Evolutionary conservation across 2,797 vertebrate species (phyloP).

Genomic region (Hipposideros larvatus): DNA sequence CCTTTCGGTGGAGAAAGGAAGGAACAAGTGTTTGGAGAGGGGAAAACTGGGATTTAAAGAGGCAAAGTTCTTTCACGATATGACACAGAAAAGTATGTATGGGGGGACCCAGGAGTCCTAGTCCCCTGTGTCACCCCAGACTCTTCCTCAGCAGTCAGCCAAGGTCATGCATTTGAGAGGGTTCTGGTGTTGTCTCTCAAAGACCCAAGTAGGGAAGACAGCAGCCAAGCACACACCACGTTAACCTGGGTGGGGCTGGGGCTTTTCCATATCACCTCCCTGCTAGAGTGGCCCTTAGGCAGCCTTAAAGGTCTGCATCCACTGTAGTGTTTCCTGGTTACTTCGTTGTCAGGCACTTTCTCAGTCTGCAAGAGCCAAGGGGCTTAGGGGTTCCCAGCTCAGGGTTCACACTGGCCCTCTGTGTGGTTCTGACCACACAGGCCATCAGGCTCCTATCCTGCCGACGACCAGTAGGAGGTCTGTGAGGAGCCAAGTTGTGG

Average conservation of each 20-base stretch:
- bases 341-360: not conserved
- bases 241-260: not conserved
- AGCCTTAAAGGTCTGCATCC: not conserved
- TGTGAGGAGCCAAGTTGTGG: not conserved
- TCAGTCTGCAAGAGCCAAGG: not conserved
- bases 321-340: not conserved
- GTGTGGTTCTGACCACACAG: not conserved
- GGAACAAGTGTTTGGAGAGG: not conserved
- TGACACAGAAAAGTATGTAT: not conserved
- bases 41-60: not conserved
- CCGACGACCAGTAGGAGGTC: not conserved
- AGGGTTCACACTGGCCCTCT: not conserved
- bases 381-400: not conserved
- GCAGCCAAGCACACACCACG: not conserved
- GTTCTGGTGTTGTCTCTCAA: not conserved
- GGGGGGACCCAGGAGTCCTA: not conserved
- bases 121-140: accelerated
- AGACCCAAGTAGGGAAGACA: not conserved
- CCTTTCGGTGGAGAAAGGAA: not conserved
- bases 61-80: not conserved
- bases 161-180: not conserved
- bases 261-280: not conserved
- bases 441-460: not conserved
- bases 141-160: not conserved
- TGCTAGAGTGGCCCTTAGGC: not conserved